Evolutionary conservation across 2,113 vertebrate species (phyloP).

Genomic region (Scomber colias): DNA sequence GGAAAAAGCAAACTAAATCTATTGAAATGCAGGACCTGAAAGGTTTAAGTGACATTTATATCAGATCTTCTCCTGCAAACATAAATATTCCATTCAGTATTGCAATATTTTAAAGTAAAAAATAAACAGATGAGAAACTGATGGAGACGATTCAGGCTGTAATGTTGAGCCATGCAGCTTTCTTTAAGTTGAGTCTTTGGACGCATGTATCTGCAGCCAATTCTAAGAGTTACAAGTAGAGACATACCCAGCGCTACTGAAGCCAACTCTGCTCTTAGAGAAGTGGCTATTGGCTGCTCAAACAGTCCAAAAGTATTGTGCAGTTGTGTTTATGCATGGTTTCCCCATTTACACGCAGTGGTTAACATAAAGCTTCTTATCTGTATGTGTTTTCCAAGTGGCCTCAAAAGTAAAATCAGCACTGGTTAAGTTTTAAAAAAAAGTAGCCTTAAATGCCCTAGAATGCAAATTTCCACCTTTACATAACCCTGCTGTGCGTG

Average conservation of each 20-base stretch:
- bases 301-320: background rate
- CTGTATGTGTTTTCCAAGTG: too few relatives aligned
- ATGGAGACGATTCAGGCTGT: background rate
- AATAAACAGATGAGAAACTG: background rate
- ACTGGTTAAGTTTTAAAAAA: too few relatives aligned
- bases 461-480: background rate
- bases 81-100: constrained; percentile 29
- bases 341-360: too few relatives aligned
- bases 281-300: background rate
- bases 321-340: too few relatives aligned
- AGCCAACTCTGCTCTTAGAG: background rate
- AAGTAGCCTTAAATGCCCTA: too few relatives aligned
- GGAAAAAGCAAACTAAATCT: background rate
- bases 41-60: constrained; percentile 22
- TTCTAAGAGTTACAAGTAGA: background rate
- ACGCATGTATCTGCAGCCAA: background rate
- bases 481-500: background rate
- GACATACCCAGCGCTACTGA: background rate
- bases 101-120: background rate
- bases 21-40: background rate
- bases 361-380: background rate
- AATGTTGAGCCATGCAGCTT: background rate
- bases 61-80: background rate
- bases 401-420: too few relatives aligned
- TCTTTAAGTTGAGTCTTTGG: background rate